These are phyloP conservation scores for Pelagia noctiluca DNA, from an alignment of 30 jellyfish, hydroid and myxozoan genomes.

Conservation along the genomic window DNA sequence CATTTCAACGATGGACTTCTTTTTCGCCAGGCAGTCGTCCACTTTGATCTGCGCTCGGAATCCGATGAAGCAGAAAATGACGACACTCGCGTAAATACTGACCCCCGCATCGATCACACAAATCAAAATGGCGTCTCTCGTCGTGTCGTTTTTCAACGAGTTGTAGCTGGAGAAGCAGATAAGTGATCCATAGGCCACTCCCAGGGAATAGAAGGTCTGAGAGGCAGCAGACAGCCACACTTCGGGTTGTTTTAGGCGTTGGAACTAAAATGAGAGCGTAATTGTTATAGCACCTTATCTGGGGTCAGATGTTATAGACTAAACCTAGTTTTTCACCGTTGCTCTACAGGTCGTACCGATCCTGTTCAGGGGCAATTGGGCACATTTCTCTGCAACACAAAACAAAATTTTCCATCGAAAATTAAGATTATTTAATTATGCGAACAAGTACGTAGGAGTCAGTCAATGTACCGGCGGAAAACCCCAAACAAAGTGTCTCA, in stretches of 20 bases:
- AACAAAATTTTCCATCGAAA: too few species aligned
- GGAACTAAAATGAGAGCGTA: constrained; percentile 44
- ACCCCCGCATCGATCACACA: constrained; percentile 98
- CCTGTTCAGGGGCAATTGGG: too few species aligned
- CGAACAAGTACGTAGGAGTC: too few species aligned
- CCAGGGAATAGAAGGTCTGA: constrained; percentile 96
- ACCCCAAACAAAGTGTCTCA: too few species aligned
- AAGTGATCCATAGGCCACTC: constrained; percentile 97
- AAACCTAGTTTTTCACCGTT: too few species aligned
- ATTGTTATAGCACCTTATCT: too few species aligned
- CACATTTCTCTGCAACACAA: too few species aligned
- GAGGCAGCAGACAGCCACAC: constrained; percentile 99
- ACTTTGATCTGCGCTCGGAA: constrained; percentile 93
- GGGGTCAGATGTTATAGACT: too few species aligned
- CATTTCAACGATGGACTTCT: constrained; percentile 20
- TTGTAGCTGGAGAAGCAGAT: constrained; percentile 99
- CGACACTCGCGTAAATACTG: constrained; percentile 98
- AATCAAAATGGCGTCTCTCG: constrained; percentile 90
- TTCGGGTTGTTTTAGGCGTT: constrained; percentile 79
- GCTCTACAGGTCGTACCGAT: too few species aligned
- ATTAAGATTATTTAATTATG: too few species aligned
- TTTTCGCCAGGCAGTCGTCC: constrained; percentile 73
- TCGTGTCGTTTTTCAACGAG: constrained; percentile 95
- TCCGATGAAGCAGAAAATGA: constrained; percentile 95
- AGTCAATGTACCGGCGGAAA: too few species aligned